Base-by-base conservation (phyloP, 1,140 invertebrate species). In the Orussus abietinus region DNA sequence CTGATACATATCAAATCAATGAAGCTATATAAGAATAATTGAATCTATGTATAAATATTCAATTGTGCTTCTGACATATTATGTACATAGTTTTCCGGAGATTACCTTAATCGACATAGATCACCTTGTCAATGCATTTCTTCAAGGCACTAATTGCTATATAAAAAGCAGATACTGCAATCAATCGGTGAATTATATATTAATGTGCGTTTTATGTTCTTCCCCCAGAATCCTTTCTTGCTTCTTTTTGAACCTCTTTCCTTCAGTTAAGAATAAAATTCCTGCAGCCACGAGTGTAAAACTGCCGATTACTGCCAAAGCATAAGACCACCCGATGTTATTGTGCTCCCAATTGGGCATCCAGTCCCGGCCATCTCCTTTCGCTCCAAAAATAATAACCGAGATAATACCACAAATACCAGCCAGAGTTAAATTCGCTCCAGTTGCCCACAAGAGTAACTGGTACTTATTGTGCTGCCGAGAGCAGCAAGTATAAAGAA, bases 301-400 rank as follows among this genome's bases (percentile, higher is more conserved):
- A 3, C 82, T 80, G 13, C 90, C 90, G 11, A 94, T 70, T 6
- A 88, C 85, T 22, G 81, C 91, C 12, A 96, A 69, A 4, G 88
- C 93, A 74, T 83, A 98, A 1, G 92, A 92, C 92, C 92, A 98
- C 3, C 92, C 85, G n/a, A 96, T 79, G 60, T 92, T 85, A 72
- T 97, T 97, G 57, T 94, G 89, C 55, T 96, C 90, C 80, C 92
- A 96, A 57, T 94, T 83, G 0, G 93, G 94, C 88, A 97, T 94
- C 93, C 94, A 98, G 57, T 91, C 88, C 15, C 93, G 74, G 2
- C 89, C 84, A 70, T 96, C 91, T 7, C 92, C 93, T 58, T 84
- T 77, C 1, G 84, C 83, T 18, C 93, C 94, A 75, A 97, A 97
- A 15, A 86, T 79, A 22, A 86, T 77, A 3, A 86, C 75, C 2